Evolutionary conservation across 2,797 vertebrate species (phyloP), one percentile per base, ranked within the genome.

Genomic region (Trachurus trachurus): DNA sequence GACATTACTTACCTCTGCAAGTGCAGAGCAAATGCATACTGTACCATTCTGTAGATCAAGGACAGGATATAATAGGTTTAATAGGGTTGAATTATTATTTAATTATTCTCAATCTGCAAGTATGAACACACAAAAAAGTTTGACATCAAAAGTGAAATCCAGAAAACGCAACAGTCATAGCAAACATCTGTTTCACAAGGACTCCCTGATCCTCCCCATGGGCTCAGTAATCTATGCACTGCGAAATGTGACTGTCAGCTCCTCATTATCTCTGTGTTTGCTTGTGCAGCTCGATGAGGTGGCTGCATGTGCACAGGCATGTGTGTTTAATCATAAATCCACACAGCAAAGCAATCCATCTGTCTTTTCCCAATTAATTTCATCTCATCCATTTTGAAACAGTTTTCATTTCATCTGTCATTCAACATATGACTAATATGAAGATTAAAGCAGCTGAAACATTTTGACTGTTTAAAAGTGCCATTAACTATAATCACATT

Each of bases 331-430:
- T 64, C 44, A 50, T 17, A n/a, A 66, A 53, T 40, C 31, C 26
- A 59, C 57, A 61, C 2, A 29, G 58, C 45, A 73, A 74, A 65
- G 21, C 13, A 21, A 52, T 61, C 65, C 61, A 70, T 64, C 60
- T 73, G 31, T 72, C 57, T 12, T 64, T 64, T 45, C 54, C 59
- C 45, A 76, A 71, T 54, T 62, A 13, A 40, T 74, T 53, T 44
- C 3, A 58, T 54, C 8, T 49, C 47, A 63, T 9, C 19, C 16
- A 50, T 56, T 77, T 31, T 59, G 9, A 65, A 44, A 40, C 19
- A 2, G 11, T 64, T 64, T 70, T 29, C 9, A 29, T 42, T 47
- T 56, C 49, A 50, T 42, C 56, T 19, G 11, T 11, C 45, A 9
- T 40, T 65, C 29, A 47, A 39, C 44, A 63, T 31, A 54, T 62